Evolutionary conservation across 1,140 invertebrate species (phyloP).

Genomic region (Aradophagus sp.): DNA sequence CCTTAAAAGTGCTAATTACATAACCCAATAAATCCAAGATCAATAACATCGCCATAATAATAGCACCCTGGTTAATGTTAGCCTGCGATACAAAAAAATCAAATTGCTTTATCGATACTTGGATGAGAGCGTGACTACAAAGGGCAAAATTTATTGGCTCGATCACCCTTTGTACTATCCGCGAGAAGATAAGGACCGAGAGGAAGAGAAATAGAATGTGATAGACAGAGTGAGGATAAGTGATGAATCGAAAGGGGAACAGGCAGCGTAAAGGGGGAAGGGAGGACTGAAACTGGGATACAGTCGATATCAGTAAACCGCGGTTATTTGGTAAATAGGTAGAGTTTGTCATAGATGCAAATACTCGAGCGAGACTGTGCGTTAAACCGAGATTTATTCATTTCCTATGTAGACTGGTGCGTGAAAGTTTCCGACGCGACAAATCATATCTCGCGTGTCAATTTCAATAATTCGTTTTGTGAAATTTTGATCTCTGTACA

Average conservation of each 20-base stretch:
- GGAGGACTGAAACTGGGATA: no score
- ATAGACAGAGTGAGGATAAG: background rate
- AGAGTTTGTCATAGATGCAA: slow-evolving; percentile 47
- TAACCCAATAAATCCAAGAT: slow-evolving; percentile 35
- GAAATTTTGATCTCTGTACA: no score
- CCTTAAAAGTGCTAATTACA: slow-evolving; percentile 15
- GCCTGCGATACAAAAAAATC: slow-evolving; percentile 31
- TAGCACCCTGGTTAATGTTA: slow-evolving; percentile 33
- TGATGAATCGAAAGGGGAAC: slow-evolving; percentile 2
- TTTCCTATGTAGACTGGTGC: slow-evolving; percentile 43
- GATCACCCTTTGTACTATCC: slow-evolving; percentile 41
- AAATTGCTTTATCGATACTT: slow-evolving; percentile 52
- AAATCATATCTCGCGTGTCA: slow-evolving; percentile 31
- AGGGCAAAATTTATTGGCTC: slow-evolving; percentile 54
- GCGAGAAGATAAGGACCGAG: slow-evolving; percentile 35
- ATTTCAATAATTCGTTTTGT: slow-evolving; percentile 36
- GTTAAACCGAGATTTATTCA: slow-evolving; percentile 63
- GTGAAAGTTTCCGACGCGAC: slow-evolving; percentile 21
- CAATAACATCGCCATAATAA: slow-evolving; percentile 39
- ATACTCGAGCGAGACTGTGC: slow-evolving; percentile 39
- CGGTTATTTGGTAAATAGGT: slow-evolving; percentile 60
- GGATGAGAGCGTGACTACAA: slow-evolving; percentile 51
- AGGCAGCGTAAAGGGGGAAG: background rate
- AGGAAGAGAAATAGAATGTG: slow-evolving; percentile 7
- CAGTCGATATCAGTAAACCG: slow-evolving; percentile 56